These are phyloP conservation scores for Sciurus niger DNA, from an alignment of 2,113 vertebrate genomes.

Conservation along the genomic window DNA sequence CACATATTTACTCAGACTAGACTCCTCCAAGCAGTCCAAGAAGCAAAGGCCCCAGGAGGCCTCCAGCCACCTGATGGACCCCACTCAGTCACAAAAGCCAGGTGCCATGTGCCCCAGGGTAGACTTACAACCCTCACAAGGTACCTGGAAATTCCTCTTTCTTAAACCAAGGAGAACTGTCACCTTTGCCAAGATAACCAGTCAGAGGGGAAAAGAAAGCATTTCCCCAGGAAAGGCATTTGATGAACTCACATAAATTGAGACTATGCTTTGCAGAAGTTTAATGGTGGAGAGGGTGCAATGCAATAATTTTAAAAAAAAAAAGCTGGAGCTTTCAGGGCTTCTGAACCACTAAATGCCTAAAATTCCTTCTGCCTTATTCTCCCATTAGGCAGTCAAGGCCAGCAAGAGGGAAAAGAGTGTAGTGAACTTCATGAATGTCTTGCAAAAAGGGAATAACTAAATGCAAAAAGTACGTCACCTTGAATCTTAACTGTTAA, in stretches of 20 bases:
- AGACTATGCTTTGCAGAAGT: background rate
- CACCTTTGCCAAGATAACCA: background rate
- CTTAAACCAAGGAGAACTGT: conserved; percentile 11
- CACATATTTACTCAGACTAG: background rate
- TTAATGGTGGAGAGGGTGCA: background rate
- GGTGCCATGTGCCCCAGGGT: no score
- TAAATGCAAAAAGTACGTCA: conserved; percentile 23
- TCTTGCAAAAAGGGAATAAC: conserved; percentile 16
- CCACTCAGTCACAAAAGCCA: background rate
- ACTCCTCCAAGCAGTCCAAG: background rate
- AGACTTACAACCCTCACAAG: background rate
- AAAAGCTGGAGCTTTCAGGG: conserved; percentile 17
- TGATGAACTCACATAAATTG: background rate
- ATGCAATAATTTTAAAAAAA: conserved; percentile 14
- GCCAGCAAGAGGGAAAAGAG: background rate
- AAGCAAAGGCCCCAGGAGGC: background rate
- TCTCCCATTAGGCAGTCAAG: conserved; percentile 63
- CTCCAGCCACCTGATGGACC: accelerated
- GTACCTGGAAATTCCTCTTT: conserved; percentile 17
- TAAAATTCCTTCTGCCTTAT: conserved; percentile 57
- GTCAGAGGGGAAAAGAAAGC: background rate
- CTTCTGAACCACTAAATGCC: conserved; percentile 34
- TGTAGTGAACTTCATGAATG: background rate
- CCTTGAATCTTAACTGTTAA: conserved; percentile 49
- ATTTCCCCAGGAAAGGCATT: conserved; percentile 30